Evolutionary conservation across 2,113 vertebrate genomes (phyloP).

Genomic region (Dolichotis patagonum): DNA sequence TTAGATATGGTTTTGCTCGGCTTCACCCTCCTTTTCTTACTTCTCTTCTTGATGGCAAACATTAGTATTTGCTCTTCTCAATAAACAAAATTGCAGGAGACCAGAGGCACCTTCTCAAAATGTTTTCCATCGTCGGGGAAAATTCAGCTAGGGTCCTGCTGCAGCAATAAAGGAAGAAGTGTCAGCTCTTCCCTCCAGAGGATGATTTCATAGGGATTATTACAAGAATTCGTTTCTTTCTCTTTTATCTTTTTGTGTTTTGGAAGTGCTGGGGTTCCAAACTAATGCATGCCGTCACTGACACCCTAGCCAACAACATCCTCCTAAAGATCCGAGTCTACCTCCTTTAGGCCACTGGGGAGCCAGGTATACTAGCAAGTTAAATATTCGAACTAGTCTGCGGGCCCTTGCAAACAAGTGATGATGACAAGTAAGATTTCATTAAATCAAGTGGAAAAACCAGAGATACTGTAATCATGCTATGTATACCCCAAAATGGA

Average conservation of each 20-base stretch:
- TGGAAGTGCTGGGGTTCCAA: background rate
- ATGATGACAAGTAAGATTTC: background rate
- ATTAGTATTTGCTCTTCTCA: background rate
- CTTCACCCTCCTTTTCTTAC: background rate
- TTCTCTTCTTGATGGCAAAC: background rate
- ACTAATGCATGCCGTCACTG: background rate
- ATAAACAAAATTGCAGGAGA: background rate
- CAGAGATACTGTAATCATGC: background rate
- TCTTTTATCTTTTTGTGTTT: background rate
- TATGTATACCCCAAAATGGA: background rate
- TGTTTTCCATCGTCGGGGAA: background rate
- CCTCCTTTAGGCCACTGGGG: too few species aligned
- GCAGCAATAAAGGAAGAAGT: background rate
- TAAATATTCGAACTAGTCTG: background rate
- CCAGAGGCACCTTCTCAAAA: background rate
- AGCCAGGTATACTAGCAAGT: background rate
- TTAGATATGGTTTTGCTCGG: background rate
- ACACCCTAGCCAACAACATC: background rate
- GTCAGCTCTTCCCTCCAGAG: background rate
- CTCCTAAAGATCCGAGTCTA: background rate
- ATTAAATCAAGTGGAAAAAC: background rate
- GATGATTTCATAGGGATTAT: background rate
- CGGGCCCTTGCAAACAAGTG: too few species aligned
- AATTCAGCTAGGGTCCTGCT: background rate
- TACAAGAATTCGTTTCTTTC: background rate